Base-by-base conservation (phyloP, 2,797 vertebrate genomes). In the Aselliscus stoliczkanus region DNA sequence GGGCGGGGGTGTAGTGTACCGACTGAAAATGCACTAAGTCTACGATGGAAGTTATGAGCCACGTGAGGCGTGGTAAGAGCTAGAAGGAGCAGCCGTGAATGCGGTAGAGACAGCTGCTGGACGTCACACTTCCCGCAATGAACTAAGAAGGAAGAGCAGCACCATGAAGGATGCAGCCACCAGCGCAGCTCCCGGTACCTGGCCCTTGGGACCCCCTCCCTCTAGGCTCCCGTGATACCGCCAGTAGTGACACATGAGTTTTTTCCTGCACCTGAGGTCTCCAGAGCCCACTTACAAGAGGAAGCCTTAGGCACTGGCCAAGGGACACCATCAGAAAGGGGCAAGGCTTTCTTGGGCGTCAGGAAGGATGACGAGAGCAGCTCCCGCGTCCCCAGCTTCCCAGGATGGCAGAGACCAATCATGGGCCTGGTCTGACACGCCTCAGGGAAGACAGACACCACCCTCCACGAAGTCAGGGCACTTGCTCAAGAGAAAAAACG, bases 41-140 rank as follows among this genome's bases (percentile, higher is more conserved):
- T 65, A 7, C 9, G 2, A 54, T 0, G 52, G 85, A 81, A 64
- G 39, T 5, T 1, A 60, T 1, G 25, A 42, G 18, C 65, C 34
- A 47, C 12, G 18, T 3, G 54, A 90, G 21, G 44, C 6, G 21
- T 14, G 72, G 39, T 44, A 13, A 29, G 47, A 31, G 47, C 42
- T 50, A 3, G 0, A 37, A 77, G 37, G 0, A 50, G n/a, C 27
- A 84, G 87, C 31, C 62, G 39, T 5, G 54, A 67, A 56, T 81
- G 80, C 37, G 81, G 7, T 2, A 60, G 64, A 44, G 65, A 42
- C 0, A 31, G 50, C 23, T 31, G 7, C 4, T 62, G 15, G n/a
- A 50, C 4, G 4, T 15, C 8, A 13, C 0, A 6, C 25, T 25
- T 65, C 12, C 14, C n/a, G n/a, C 29, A 29, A 1, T 21, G 17